These are phyloP conservation scores for Aptenodytes patagonicus DNA, from an alignment of 2,113 vertebrate genomes.

Conservation along the genomic window DNA sequence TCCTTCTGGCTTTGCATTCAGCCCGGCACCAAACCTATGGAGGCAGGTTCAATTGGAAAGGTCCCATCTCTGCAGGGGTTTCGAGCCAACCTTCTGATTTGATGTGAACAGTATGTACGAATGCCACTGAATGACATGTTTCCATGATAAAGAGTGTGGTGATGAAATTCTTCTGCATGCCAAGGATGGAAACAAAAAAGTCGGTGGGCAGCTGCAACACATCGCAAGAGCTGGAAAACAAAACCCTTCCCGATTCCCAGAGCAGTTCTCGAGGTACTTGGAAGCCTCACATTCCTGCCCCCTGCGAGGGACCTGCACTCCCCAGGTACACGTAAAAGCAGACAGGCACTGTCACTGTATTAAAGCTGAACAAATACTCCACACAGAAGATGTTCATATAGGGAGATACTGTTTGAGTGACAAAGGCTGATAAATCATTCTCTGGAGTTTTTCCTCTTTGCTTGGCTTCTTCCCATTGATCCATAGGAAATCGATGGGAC, in stretches of 20 bases:
- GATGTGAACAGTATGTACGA: constrained; percentile 56
- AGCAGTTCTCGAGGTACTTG: background rate
- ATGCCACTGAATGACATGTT: constrained; percentile 59
- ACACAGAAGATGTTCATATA: background rate
- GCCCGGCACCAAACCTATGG: constrained; percentile 34
- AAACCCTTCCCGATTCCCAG: background rate
- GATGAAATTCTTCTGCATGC: constrained; percentile 48
- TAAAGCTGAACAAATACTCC: background rate
- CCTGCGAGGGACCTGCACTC: background rate
- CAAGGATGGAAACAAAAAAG: constrained; percentile 67
- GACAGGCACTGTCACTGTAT: background rate
- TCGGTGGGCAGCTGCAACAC: constrained; percentile 57
- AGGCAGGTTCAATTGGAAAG: constrained; percentile 55
- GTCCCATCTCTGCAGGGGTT: constrained; percentile 50
- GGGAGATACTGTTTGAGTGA: background rate
- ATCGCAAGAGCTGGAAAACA: constrained; percentile 51
- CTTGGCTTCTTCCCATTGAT: constrained; percentile 34
- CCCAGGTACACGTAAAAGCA: background rate
- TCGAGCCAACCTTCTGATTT: constrained; percentile 56
- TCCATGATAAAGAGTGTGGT: constrained; percentile 60
- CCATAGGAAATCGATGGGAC: background rate
- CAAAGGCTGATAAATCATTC: constrained; percentile 42
- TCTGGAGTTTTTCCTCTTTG: constrained; percentile 19
- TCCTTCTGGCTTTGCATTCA: constrained; percentile 58
- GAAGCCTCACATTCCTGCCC: background rate